These are phyloP conservation scores for Mesopsocus fuscifrons DNA, from an alignment of 2,888 invertebrate species.

Conservation along the genomic window DNA sequence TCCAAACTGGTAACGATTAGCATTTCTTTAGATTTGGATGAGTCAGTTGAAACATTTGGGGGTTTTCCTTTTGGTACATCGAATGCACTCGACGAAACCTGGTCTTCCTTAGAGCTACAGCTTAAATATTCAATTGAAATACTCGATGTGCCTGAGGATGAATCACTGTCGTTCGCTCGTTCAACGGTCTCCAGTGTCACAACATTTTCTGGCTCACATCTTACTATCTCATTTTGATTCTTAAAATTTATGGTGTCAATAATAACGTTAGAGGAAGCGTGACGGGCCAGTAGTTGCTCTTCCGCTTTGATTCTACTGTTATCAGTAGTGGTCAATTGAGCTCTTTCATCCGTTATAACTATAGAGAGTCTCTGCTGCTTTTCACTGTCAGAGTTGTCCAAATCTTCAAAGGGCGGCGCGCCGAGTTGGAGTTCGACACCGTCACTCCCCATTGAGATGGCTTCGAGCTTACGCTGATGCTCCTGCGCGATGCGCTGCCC, in stretches of 20 bases:
- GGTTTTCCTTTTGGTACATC: too few species aligned
- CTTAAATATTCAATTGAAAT: too few species aligned
- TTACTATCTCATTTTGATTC: background rate
- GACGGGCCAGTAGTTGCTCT: background rate
- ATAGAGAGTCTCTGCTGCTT: background rate
- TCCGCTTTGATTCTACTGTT: conserved; percentile 10
- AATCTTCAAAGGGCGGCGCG: conserved; percentile 4
- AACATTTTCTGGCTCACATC: background rate
- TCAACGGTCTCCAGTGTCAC: background rate
- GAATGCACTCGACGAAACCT: background rate
- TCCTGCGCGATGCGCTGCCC: conserved; percentile 22
- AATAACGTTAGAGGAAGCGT: background rate
- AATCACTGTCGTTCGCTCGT: too few species aligned
- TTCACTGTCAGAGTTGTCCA: conserved; percentile 5
- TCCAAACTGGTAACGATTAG: background rate
- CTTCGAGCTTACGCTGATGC: background rate
- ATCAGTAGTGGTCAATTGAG: background rate
- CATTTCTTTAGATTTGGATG: background rate
- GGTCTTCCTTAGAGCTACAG: background rate
- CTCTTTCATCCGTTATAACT: background rate
- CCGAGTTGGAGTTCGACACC: background rate
- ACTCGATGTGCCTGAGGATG: too few species aligned
- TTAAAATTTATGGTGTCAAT: too few species aligned
- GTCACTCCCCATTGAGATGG: background rate
- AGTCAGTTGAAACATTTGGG: too few species aligned